Percentiles rank a stretch among this genome's conserved stretches.
These are phyloP conservation scores for Enchytraeus crypticus DNA, from an alignment of 2,888 invertebrate species.

Conservation along the genomic window DNA sequence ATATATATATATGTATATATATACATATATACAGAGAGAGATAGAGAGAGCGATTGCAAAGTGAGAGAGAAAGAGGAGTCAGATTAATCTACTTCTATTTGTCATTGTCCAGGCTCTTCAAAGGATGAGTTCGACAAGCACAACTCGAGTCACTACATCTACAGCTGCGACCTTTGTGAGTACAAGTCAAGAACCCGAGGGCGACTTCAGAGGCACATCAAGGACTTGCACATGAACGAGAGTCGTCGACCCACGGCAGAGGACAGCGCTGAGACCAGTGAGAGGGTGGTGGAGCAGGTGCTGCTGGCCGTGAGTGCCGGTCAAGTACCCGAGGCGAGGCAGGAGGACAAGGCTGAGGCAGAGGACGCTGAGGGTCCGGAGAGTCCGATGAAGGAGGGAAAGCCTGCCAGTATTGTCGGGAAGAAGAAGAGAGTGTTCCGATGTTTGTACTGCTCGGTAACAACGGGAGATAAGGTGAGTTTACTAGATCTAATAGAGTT, in stretches of 20 bases:
- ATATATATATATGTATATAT: too few species aligned
- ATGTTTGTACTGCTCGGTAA: background rate
- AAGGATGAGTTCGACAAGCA: constrained; percentile 52
- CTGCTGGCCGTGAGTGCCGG: too few species aligned
- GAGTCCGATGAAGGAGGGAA: background rate
- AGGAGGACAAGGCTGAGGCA: background rate
- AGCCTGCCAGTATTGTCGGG: too few species aligned
- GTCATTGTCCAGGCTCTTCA: constrained; percentile 37
- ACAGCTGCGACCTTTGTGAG: constrained; percentile 54
- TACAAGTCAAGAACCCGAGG: constrained; percentile 54
- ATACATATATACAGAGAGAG: too few species aligned
- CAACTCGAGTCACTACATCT: constrained; percentile 54
- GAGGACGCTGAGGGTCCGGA: background rate
- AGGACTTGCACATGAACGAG: constrained; percentile 41
- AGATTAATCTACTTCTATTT: too few species aligned
- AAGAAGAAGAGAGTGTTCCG: background rate
- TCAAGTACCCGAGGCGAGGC: background rate
- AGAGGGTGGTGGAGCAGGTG: background rate
- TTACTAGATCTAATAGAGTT: too few species aligned
- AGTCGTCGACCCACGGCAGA: background rate
- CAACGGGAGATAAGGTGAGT: background rate
- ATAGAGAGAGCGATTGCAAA: too few species aligned
- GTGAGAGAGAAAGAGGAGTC: too few species aligned
- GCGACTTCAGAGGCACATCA: constrained; percentile 53
- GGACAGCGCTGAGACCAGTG: background rate